Evolutionary conservation across 2,113 vertebrate species (phyloP).

Genomic region (Lasiurus cinereus): DNA sequence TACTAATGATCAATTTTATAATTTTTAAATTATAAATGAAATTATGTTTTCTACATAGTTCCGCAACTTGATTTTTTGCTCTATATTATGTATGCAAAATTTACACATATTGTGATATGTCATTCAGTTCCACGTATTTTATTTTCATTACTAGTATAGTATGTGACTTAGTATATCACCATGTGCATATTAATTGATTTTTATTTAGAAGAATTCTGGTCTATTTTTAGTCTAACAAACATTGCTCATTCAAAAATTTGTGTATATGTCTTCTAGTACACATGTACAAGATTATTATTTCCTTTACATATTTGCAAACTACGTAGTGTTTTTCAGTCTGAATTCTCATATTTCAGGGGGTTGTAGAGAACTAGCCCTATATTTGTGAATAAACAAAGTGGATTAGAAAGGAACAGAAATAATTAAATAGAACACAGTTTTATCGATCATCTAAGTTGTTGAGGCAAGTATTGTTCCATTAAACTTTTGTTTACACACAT

Average conservation of each 20-base stretch:
- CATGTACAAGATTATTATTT: background rate
- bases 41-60: background rate
- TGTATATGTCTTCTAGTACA: background rate
- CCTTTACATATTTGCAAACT: background rate
- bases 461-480: background rate
- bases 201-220: background rate
- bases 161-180: background rate
- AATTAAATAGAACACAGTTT: background rate
- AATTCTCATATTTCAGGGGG: background rate
- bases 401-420: background rate
- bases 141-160: background rate
- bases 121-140: background rate
- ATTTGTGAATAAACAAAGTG: background rate
- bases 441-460: background rate
- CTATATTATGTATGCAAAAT: background rate
- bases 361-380: background rate
- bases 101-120: background rate
- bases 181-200: background rate
- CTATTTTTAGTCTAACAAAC: background rate
- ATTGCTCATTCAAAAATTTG: background rate
- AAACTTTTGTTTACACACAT: background rate
- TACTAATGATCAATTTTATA: background rate
- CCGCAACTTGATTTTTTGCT: background rate
- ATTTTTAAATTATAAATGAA: background rate
- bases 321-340: background rate